phyloP scores from a whole-genome alignment of 2,797 vertebrate genomes.

The Trichosurus vulpecula region DNA sequence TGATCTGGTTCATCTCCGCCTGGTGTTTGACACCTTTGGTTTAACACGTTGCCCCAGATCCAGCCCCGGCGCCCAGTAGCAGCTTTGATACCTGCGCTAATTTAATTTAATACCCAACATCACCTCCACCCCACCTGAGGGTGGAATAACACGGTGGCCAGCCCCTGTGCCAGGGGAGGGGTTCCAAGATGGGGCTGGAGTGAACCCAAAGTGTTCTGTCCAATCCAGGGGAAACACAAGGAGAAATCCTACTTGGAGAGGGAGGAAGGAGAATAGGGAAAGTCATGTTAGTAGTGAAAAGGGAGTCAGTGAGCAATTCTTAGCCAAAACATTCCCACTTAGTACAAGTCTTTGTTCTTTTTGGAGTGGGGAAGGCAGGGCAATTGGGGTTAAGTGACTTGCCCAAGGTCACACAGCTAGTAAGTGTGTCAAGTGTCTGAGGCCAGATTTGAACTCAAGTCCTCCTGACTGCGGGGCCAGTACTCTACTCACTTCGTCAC shows the following conservation, averaged over 20 bases:
- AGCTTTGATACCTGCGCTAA: background rate
- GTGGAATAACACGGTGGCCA: background rate
- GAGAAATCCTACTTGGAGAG: background rate
- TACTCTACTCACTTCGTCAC: too few relatives aligned
- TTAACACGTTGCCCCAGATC: background rate
- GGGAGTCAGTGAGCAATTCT: background rate
- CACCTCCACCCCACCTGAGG: background rate
- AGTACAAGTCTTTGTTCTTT: background rate
- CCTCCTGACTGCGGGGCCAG: too few relatives aligned
- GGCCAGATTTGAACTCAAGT: too few relatives aligned
- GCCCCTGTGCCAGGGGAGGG: too few relatives aligned
- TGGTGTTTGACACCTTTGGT: background rate
- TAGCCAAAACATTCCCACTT: background rate
- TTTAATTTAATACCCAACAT: background rate
- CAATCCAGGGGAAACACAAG: background rate
- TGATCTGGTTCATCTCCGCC: background rate
- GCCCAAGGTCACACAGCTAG: too few relatives aligned
- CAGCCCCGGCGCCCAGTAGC: background rate
- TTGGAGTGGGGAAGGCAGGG: too few relatives aligned
- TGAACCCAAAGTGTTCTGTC: background rate
- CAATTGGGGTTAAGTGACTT: too few relatives aligned
- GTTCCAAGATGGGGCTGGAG: background rate
- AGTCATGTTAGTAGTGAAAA: background rate
- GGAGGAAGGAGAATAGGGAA: background rate
- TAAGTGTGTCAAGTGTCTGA: too few relatives aligned